phyloP scores from a whole-genome alignment of 2,797 vertebrate species.

The Neostethus bicornis region DNA sequence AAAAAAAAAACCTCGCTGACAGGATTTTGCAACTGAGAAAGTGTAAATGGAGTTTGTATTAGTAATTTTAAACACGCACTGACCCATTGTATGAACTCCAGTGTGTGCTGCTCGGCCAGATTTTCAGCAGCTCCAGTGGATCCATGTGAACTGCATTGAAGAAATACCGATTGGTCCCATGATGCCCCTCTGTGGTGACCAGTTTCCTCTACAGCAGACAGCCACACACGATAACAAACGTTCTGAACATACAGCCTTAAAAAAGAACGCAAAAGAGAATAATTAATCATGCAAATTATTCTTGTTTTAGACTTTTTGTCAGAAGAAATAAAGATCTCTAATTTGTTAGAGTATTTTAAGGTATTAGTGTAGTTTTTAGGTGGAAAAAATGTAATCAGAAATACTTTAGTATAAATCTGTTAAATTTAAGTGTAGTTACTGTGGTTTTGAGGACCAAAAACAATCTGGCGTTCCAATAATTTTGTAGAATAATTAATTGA shows the following conservation, averaged over 20 bases:
- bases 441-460: too few relatives aligned
- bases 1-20: conserved; percentile 81
- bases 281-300: background rate
- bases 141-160: conserved; percentile 83
- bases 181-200: conserved; percentile 93
- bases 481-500: too few relatives aligned
- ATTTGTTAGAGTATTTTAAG: background rate
- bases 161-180: conserved; percentile 84
- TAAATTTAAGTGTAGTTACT: too few relatives aligned
- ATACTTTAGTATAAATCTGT: too few relatives aligned
- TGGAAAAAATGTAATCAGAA: too few relatives aligned
- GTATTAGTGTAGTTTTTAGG: too few relatives aligned
- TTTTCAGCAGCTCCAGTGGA: conserved; percentile 80
- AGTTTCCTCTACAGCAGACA: conserved; percentile 82
- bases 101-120: conserved; percentile 84
- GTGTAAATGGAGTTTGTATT: conserved; percentile 36
- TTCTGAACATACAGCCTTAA: conserved; percentile 60
- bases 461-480: too few relatives aligned
- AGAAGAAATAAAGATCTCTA: background rate
- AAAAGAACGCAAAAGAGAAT: conserved; percentile 1
- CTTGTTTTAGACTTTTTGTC: background rate
- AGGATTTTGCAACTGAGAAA: conserved; percentile 75
- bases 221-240: conserved; percentile 61
- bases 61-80: conserved; percentile 83
- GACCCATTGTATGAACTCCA: conserved; percentile 92